These are phyloP conservation scores for Zaprionus kolodkinae DNA, from an alignment of 1,140 invertebrate species.

Conservation along the genomic window DNA sequence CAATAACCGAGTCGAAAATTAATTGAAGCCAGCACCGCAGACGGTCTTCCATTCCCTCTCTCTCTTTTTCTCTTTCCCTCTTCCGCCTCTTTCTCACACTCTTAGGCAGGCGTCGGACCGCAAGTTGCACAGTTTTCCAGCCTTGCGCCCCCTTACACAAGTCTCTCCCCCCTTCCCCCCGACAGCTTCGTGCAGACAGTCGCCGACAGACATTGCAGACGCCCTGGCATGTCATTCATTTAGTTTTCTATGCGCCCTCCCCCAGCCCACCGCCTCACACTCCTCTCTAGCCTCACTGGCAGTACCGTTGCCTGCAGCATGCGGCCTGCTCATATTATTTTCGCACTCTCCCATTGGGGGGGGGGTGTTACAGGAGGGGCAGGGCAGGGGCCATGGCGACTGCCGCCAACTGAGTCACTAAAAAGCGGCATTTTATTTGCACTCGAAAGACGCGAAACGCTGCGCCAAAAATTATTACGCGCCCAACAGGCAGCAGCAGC, in stretches of 20 bases:
- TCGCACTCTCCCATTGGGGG: constrained; percentile 48
- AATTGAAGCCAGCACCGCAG: constrained; percentile 61
- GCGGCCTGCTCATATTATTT: constrained; percentile 64
- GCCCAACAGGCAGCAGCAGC: constrained; percentile 34
- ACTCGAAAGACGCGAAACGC: constrained; percentile 64
- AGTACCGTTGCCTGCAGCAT: constrained; percentile 51
- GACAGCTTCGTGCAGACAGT: constrained; percentile 16
- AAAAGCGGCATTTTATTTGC: constrained; percentile 76
- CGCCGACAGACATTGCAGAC: constrained; percentile 53
- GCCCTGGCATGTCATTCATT: constrained; percentile 62
- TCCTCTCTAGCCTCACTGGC: constrained; percentile 13
- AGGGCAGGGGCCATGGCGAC: constrained; percentile 1
- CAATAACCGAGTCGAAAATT: constrained; percentile 67
- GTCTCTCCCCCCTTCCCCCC: neutral
- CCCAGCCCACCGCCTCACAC: neutral
- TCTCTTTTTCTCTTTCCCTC: no score
- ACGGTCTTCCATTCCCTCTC: constrained; percentile 12
- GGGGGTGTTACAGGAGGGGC: neutral
- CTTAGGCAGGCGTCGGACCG: constrained; percentile 44
- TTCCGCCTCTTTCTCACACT: neutral
- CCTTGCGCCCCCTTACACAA: neutral
- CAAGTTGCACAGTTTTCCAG: constrained; percentile 33
- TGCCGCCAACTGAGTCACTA: constrained; percentile 69
- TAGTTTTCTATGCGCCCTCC: constrained; percentile 50
- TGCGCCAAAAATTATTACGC: constrained; percentile 69